Conservation (phyloP, 2,888 invertebrate genomes). For the Drosophila rubida region DNA sequence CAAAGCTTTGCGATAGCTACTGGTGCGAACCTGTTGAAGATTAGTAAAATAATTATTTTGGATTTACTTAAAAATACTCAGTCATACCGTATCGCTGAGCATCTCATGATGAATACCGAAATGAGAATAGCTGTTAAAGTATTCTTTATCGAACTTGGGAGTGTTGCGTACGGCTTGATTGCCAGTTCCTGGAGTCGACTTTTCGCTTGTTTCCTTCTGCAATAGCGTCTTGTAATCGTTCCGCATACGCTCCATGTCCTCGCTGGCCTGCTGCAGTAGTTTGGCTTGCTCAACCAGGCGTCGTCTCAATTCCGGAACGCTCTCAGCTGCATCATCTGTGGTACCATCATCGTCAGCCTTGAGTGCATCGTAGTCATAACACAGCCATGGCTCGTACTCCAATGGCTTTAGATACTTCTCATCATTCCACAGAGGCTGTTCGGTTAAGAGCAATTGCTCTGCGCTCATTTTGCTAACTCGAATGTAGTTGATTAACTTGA, state of each 20-base stretch:
- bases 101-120: slow-evolving; percentile 97
- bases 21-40: slow-evolving; percentile 88
- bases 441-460: slow-evolving; percentile 86
- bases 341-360: slow-evolving; percentile 47
- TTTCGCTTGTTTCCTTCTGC: slow-evolving; percentile 51
- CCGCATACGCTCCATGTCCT: slow-evolving; percentile 81
- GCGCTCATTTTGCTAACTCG: slow-evolving; percentile 87
- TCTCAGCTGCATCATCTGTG: neutral
- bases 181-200: slow-evolving; percentile 19
- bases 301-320: slow-evolving; percentile 84
- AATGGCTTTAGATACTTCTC: slow-evolving; percentile 92
- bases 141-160: slow-evolving; percentile 87
- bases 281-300: slow-evolving; percentile 86
- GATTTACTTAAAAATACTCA: neutral
- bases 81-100: slow-evolving; percentile 90
- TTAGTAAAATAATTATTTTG: neutral
- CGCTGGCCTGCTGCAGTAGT: slow-evolving; percentile 87
- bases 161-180: slow-evolving; percentile 76
- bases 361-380: slow-evolving; percentile 86
- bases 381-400: slow-evolving; percentile 92
- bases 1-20: slow-evolving; percentile 94
- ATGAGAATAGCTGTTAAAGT: slow-evolving; percentile 94
- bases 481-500: slow-evolving; percentile 93
- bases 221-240: slow-evolving; percentile 72
- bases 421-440: slow-evolving; percentile 88